Conservation (phyloP, 2,888 invertebrate species). For the Lottia gigantea region DNA sequence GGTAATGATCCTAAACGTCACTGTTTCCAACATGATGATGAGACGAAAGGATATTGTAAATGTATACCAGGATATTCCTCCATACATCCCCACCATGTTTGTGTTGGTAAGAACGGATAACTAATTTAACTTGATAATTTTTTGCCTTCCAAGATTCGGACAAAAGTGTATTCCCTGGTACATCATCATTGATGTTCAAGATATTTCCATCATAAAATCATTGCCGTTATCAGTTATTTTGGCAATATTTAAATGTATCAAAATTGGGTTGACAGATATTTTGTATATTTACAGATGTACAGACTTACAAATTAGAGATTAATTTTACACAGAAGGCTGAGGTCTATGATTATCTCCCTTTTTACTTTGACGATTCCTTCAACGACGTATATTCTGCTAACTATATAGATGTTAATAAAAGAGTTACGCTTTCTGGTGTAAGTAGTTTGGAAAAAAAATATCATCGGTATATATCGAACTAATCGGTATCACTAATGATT, state of each 20-base stretch:
- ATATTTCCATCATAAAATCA: too few relatives aligned
- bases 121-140: too few relatives aligned
- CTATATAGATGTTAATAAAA: neutral
- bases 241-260: too few relatives aligned
- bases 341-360: constrained; percentile 17
- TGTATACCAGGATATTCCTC: constrained; percentile 17
- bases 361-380: constrained; percentile 10
- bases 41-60: constrained; percentile 10
- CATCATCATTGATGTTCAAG: too few relatives aligned
- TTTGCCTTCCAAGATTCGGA: too few relatives aligned
- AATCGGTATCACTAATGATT: too few relatives aligned
- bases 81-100: neutral
- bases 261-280: too few relatives aligned
- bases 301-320: constrained; percentile 15
- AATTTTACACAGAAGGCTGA: constrained; percentile 19
- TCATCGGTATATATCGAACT: too few relatives aligned
- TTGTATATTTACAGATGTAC: constrained; percentile 15
- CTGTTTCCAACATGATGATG: neutral
- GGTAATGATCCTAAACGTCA: constrained; percentile 13
- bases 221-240: too few relatives aligned
- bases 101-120: constrained; percentile 4
- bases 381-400: constrained; percentile 4
- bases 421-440: constrained; percentile 13
- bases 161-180: too few relatives aligned
- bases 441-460: neutral